Evolutionary conservation across 2,888 invertebrate species (phyloP), one percentile per base, ranked within the genome.

Genomic region (Eupithecia vulgata): DNA sequence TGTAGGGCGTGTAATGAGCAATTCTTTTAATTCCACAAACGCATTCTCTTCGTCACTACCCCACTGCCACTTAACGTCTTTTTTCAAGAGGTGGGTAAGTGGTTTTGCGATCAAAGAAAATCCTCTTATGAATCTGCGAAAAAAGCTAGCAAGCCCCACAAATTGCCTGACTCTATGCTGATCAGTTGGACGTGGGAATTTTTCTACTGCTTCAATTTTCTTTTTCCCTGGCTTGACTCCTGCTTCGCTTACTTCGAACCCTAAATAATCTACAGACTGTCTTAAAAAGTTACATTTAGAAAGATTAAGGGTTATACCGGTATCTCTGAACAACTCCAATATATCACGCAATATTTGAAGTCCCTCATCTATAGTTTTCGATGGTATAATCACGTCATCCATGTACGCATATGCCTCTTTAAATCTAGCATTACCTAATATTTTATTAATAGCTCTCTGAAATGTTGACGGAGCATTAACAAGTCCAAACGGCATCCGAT

Each of bases 301-400:
- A 1, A 62, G 25, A 5, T 62, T 62, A 6, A 62, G 40, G 4
- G 37, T 65, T n/a, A 65, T n/a, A 21, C 65, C 65, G 0, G 40
- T 21, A 15, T n/a, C n/a, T 12, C 17, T 12, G 17, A 65, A 21
- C 12, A 21, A 12, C n/a, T 6, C 12, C 21, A 65, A 35, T 5
- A 40, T n/a, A 17, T 40, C 17, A n/a, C 37, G 15, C 12, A 65
- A n/a, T 8, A 21, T 15, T 7, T 21, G n/a, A 1, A 65, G 6
- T n/a, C 65, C 65, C 21, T 65, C 65, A 3, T n/a, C 3, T 15
- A 65, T 5, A 35, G 17, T 21, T 40, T 40, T 65, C 6, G 65
- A 15, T 10, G 65, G 65, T 7, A 65, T 65, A 17, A 65, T 21
- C 1, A 65, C 40, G 21, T 65, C 65, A 65, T 65, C 65, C 17